Base-by-base conservation (phyloP, 1,140 invertebrate species). In the Caerostris darwini region DNA sequence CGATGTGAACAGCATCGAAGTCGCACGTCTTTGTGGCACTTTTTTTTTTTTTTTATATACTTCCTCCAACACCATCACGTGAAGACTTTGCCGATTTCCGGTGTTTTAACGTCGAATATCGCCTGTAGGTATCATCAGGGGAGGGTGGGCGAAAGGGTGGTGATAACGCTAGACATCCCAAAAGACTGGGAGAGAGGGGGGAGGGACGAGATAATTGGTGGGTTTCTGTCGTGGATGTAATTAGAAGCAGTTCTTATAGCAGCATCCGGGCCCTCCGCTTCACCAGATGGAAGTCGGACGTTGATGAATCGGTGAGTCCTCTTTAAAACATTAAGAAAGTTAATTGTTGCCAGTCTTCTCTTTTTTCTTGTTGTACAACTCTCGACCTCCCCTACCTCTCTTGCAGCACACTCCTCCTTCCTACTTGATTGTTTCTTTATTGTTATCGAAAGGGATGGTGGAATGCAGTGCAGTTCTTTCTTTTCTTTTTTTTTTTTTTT, bases 151-250 rank as follows among this genome's bases (percentile, higher is more conserved):
- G 50, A 83, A 83, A 88, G 58, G 69, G 90, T 91, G 90, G 90
- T 53, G 54, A 83, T 61, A 82, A 77, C 50, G 71, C 69, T 34
- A 34, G 69, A 64, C 61, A 64, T 64, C 61, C 34, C 34, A 34
- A 34, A 34, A 34, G n/a, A 64, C 61, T 64, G 61, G 14, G n/a
- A n/a, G 14, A 53, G 53, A 53, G 88, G 88, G 67, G 53, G 86
- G 54, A 8, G 7, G 12, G 12, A 6, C 17, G n/a, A 59, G 54
- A n/a, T 91, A 91, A 91, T 91, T 91, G 90, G 50, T 82, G 71
- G 90, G 90, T 82, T 82, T 61, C 71, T 91, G 90, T 91, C 90
- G 71, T 82, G 71, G 90, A 91, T 82, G 90, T 91, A 91, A 91
- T 91, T 91, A 91, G 69, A 91, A 91, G 71, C 90, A 54, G 90